Percentiles rank a stretch among this genome's conserved stretches.
Evolutionary conservation across 2,888 invertebrate species (phyloP).

Genomic region (Drosophila neotestacea): DNA sequence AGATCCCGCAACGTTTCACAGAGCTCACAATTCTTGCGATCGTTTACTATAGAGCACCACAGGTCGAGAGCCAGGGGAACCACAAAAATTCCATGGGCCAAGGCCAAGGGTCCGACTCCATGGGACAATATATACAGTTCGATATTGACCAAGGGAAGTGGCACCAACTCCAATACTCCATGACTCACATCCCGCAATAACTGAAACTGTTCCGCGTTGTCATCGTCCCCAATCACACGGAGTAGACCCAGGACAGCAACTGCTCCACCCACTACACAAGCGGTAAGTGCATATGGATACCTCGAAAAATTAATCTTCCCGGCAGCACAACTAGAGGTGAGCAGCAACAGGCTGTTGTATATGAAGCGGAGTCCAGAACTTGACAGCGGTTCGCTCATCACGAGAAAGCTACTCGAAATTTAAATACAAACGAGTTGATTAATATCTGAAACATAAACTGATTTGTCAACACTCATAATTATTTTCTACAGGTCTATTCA

Average conservation of each 20-base stretch:
- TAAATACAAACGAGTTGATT: conserved; percentile 12
- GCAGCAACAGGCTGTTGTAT: conserved; percentile 63
- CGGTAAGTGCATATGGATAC: conserved; percentile 67
- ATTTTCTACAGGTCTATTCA: too few species aligned
- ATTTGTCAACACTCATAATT: background rate
- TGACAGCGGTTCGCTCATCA: conserved; percentile 63
- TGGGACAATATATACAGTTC: conserved; percentile 64
- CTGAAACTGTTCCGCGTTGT: conserved; percentile 28
- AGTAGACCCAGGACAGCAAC: conserved; percentile 69
- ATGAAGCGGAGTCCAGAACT: conserved; percentile 46
- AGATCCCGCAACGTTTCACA: conserved; percentile 64
- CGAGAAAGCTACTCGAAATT: conserved; percentile 29
- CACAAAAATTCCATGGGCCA: conserved; percentile 70
- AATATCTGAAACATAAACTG: conserved; percentile 1
- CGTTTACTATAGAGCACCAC: conserved; percentile 46
- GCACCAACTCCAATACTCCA: conserved; percentile 65
- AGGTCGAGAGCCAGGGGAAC: conserved; percentile 74
- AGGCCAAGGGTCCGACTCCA: conserved; percentile 53
- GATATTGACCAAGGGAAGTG: conserved; percentile 75
- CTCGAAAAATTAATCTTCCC: conserved; percentile 31
- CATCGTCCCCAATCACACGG: conserved; percentile 39
- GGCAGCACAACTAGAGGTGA: conserved; percentile 52
- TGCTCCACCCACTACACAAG: conserved; percentile 67
- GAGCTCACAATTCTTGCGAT: conserved; percentile 47
- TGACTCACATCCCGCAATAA: conserved; percentile 48